Evolutionary conservation across 2,888 invertebrate genomes (phyloP).

Genomic region (Halictus ligatus): DNA sequence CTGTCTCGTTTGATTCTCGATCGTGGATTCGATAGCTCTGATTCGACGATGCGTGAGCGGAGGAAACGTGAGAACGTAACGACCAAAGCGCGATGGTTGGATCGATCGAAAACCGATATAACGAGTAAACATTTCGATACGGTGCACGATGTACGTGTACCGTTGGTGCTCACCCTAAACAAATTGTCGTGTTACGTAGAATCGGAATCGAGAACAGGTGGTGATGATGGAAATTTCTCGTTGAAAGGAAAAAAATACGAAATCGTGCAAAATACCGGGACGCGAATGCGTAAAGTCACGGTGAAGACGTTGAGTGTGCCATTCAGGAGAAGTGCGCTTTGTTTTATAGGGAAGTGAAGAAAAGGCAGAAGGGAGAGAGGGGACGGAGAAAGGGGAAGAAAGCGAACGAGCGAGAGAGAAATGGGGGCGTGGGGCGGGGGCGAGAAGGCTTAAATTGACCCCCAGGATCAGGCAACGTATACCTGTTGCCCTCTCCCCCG

Average conservation of each 20-base stretch:
- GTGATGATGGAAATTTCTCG: neutral
- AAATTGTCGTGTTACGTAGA: constrained; percentile 3
- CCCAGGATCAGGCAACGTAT: constrained; percentile 24
- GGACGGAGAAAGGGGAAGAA: neutral
- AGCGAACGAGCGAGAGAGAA: constrained; percentile 1
- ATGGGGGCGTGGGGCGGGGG: neutral
- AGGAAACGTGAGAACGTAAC: neutral
- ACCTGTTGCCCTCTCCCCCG: constrained; percentile 33
- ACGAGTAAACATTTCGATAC: neutral
- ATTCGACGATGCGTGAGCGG: neutral
- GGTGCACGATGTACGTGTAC: constrained; percentile 7
- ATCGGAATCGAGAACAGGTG: neutral
- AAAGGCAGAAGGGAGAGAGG: constrained; percentile 31
- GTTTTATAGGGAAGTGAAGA: constrained; percentile 72
- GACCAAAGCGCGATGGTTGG: neutral
- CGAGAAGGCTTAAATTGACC: constrained; percentile 1
- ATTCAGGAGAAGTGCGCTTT: constrained; percentile 59
- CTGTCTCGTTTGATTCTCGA: neutral
- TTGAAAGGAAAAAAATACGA: neutral
- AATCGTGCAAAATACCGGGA: constrained; percentile 21
- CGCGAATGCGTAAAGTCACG: constrained; percentile 33
- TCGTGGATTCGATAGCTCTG: neutral
- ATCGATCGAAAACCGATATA: neutral
- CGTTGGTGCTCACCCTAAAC: constrained; percentile 32
- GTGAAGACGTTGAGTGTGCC: constrained; percentile 66